Conservation (phyloP, 1,140 invertebrate species). For the Andrena cerasifolii region DNA sequence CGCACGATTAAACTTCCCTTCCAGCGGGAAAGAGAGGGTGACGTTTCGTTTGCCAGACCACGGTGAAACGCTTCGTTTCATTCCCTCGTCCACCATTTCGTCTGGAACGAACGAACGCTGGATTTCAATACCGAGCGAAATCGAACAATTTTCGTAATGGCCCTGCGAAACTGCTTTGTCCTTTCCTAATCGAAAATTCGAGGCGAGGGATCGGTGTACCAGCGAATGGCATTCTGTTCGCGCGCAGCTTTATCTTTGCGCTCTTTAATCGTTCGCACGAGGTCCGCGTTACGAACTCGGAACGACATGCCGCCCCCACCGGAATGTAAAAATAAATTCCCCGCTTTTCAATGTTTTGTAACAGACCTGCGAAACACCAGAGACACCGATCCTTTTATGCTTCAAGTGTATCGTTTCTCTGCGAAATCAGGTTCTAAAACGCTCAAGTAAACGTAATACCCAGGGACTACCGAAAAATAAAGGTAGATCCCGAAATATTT, state of each 20-base stretch:
- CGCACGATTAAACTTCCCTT: slow-evolving; percentile 18
- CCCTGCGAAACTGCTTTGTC: slow-evolving; percentile 23
- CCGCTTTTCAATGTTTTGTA: slow-evolving; percentile 7
- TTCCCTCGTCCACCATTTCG: slow-evolving; percentile 31
- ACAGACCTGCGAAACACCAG: neutral
- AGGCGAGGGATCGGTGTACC: neutral
- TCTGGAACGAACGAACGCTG: slow-evolving; percentile 29
- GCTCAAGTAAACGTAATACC: no score
- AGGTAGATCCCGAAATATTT: slow-evolving; percentile 12
- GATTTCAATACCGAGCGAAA: slow-evolving; percentile 48
- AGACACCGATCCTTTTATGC: no score
- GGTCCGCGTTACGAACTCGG: neutral
- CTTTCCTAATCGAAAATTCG: slow-evolving; percentile 46
- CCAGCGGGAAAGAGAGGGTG: neutral
- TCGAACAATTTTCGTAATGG: slow-evolving; percentile 44
- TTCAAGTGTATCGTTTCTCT: no score
- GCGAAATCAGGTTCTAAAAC: no score
- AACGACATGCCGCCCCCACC: neutral
- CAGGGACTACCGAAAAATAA: neutral
- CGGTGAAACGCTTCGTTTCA: slow-evolving; percentile 19
- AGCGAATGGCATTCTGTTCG: neutral
- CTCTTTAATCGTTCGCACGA: slow-evolving; percentile 9
- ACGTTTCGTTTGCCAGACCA: slow-evolving; percentile 15
- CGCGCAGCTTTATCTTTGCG: neutral
- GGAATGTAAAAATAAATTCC: neutral